Evolutionary conservation across 2,888 invertebrate genomes (phyloP).

Genomic region (Psylliodes chrysocephalus): DNA sequence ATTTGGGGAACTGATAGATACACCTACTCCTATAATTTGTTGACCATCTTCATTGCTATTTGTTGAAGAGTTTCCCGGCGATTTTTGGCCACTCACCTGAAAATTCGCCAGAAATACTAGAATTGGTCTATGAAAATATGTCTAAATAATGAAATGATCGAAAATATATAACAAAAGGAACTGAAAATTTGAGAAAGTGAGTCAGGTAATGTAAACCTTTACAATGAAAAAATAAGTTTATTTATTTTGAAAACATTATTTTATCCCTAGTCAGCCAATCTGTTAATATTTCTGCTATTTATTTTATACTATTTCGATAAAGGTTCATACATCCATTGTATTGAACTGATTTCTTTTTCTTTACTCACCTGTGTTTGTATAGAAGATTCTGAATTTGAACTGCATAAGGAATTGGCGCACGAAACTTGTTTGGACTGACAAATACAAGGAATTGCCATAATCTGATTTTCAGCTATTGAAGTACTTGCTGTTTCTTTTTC

Average conservation of each 20-base stretch:
- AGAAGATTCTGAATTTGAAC: constrained; percentile 45
- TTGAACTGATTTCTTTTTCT: too few species aligned
- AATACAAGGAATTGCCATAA: constrained; percentile 35
- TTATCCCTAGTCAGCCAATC: too few species aligned
- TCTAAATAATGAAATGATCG: too few species aligned
- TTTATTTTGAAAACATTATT: too few species aligned
- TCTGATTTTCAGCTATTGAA: not conserved
- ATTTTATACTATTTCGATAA: too few species aligned
- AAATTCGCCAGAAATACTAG: too few species aligned
- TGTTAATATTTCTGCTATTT: not conserved
- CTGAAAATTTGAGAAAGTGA: too few species aligned
- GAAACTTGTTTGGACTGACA: constrained; percentile 43
- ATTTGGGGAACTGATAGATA: constrained; percentile 63
- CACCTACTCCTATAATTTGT: constrained; percentile 57
- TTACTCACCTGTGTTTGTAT: constrained; percentile 43
- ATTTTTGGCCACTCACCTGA: constrained; percentile 47
- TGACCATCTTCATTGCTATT: constrained; percentile 47
- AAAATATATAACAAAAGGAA: too few species aligned
- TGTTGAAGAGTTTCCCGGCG: constrained; percentile 40
- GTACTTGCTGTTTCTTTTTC: not conserved
- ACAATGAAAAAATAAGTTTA: too few species aligned
- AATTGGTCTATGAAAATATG: too few species aligned
- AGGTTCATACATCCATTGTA: too few species aligned
- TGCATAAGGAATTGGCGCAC: constrained; percentile 38
- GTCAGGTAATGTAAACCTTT: too few species aligned